Evolutionary conservation across 2,113 vertebrate genomes (phyloP), one percentile per base, ranked within the genome.

Genomic region (Carollia perspicillata): DNA sequence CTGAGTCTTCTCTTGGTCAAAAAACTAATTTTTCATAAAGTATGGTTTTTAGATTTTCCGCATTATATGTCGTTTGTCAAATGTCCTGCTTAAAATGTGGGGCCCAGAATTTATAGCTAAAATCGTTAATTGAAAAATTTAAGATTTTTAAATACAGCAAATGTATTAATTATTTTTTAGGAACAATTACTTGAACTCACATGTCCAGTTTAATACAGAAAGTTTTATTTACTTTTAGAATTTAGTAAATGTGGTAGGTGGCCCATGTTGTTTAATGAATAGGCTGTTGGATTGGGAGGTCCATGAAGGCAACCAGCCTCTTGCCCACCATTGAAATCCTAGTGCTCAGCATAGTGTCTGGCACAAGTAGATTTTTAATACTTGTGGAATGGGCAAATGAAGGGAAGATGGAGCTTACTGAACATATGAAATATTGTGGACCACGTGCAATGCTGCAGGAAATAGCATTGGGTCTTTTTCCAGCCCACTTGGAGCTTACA

Each of bases 141-240:
- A 71, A 78, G 37, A 40, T 68, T 90, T 96, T 83, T 88, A 83
- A 86, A 68, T 58, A n/a, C 60, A 80, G 14, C 30, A 72, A 72
- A 16, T 84, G n/a, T 60, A 35, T 94, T 79, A 30, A 26, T 66
- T 87, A 69, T 33, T 65, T 7, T 80, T 94, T 37, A 72, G 44
- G 40, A 84, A n/a, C 33, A 94, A 16, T 51, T 94, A 63, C 42
- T 79, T 55, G 75, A 84, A 87, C 55, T 93, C 23, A 78, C 3
- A 88, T 86, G 14, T 66, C 40, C 2, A 49, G 22, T 3, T 87
- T 77, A 92, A 58, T 75, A 17, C 30, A 90, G 20, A 90, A 86
- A 94, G 49, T 93, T 72, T 86, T 84, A 18, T 78, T 95, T 95
- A 28, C 44, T 95, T 95, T 40, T 40, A 92, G 58, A 86, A 65